Evolutionary conservation across 1,140 invertebrate genomes (phyloP).

Genomic region (Episyrphus balteatus): DNA sequence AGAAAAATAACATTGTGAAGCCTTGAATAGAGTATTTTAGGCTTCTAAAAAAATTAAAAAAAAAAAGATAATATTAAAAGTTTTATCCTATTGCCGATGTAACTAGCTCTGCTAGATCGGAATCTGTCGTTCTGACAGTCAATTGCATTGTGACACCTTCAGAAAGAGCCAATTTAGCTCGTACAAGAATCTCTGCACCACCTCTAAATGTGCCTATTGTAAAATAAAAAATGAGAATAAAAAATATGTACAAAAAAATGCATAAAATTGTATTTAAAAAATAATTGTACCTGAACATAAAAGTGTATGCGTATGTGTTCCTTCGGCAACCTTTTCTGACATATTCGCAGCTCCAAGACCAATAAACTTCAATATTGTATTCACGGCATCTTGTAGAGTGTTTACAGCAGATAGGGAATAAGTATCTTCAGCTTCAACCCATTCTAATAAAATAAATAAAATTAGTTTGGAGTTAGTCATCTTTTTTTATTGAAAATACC

Average conservation of each 20-base stretch:
- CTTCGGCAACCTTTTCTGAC: slow-evolving; percentile 74
- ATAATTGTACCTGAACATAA: slow-evolving; percentile 52
- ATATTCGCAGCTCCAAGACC: slow-evolving; percentile 80
- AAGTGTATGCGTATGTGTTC: slow-evolving; percentile 71
- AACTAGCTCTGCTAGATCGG: slow-evolving; percentile 72
- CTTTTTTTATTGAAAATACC: slow-evolving; percentile 8
- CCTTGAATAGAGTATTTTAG: too few relatives aligned
- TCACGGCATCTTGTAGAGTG: slow-evolving; percentile 75
- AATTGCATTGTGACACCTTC: slow-evolving; percentile 66
- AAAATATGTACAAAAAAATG: not conserved
- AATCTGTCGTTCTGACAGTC: slow-evolving; percentile 50
- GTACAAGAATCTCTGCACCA: slow-evolving; percentile 77
- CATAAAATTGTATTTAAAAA: not conserved
- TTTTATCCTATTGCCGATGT: slow-evolving; percentile 72
- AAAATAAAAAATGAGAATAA: not conserved
- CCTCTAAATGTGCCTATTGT: slow-evolving; percentile 82
- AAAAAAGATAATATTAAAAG: not conserved
- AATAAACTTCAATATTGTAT: slow-evolving; percentile 76
- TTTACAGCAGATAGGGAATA: slow-evolving; percentile 73
- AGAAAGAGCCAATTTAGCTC: slow-evolving; percentile 68
- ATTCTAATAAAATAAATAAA: slow-evolving; percentile 26
- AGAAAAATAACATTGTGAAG: too few relatives aligned
- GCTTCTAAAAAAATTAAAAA: too few relatives aligned
- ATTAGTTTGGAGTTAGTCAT: not conserved
- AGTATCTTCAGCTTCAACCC: slow-evolving; percentile 77